Percentiles rank a stretch among this genome's conserved stretches.
phyloP scores from a whole-genome alignment of 2,797 vertebrate species.

The Petrocephalus schoutedeni region DNA sequence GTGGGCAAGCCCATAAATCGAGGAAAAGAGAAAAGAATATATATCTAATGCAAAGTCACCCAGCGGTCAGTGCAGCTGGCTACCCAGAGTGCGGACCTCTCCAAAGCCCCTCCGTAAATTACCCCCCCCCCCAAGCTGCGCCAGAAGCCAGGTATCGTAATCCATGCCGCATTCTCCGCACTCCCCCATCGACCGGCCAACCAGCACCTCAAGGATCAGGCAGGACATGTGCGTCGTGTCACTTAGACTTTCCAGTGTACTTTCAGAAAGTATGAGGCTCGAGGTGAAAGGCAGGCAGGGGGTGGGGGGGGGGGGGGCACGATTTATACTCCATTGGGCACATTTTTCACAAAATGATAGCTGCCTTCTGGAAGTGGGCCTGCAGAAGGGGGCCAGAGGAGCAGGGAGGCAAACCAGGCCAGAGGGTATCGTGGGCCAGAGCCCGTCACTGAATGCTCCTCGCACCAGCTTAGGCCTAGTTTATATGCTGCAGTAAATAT shows the following conservation, averaged over 20 bases:
- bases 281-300: background rate
- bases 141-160: background rate
- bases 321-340: background rate
- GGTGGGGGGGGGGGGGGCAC: background rate
- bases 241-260: background rate
- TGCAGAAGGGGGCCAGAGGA: background rate
- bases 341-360: background rate
- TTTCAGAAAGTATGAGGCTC: background rate
- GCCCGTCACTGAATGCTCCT: background rate
- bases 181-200: background rate
- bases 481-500: background rate
- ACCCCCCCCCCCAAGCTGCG: background rate
- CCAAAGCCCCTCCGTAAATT: conserved; percentile 7
- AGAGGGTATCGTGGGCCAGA: background rate
- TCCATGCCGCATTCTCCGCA: background rate
- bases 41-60: background rate
- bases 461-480: background rate
- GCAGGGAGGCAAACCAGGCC: background rate
- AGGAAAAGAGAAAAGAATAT: background rate
- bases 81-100: background rate
- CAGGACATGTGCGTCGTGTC: background rate
- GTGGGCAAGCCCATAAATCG: conserved; percentile 1
- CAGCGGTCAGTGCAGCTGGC: background rate
- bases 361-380: background rate
- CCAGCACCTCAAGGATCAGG: background rate